Evolutionary conservation across 2,113 vertebrate species (phyloP).

Genomic region (Leptobrachium ailaonicum): DNA sequence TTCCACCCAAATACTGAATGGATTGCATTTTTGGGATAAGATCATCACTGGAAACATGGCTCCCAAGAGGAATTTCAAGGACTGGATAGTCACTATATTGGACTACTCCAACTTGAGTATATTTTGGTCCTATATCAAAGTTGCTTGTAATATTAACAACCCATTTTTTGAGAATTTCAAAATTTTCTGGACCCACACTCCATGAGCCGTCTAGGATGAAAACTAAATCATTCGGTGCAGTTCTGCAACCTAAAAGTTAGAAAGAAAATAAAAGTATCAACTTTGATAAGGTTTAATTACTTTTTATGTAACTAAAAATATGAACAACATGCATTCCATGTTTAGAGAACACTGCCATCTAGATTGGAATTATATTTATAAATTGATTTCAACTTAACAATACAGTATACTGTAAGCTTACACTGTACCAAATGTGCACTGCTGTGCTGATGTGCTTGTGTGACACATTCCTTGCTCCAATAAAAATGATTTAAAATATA

Average conservation of each 20-base stretch:
- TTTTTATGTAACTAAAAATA: too few species aligned
- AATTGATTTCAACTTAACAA: too few species aligned
- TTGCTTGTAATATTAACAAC: constrained; percentile 91
- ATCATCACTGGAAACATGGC: constrained; percentile 72
- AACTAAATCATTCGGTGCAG: constrained; percentile 89
- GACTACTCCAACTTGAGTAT: constrained; percentile 92
- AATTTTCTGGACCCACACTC: constrained; percentile 92
- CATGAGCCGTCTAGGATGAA: constrained; percentile 96
- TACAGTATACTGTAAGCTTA: too few species aligned
- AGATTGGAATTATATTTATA: too few species aligned
- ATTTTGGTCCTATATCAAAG: constrained; percentile 93
- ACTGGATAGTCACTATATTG: constrained; percentile 92
- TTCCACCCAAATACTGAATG: constrained; percentile 91
- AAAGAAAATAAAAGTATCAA: not conserved
- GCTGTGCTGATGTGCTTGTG: too few species aligned
- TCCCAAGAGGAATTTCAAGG: constrained; percentile 88
- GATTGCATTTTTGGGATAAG: constrained; percentile 82
- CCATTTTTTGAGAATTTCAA: constrained; percentile 95
- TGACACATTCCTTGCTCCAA: too few species aligned
- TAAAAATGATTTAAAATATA: too few species aligned
- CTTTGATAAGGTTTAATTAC: too few species aligned
- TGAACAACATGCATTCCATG: too few species aligned
- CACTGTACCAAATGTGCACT: too few species aligned
- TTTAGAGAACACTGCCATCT: too few species aligned
- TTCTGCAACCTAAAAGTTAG: constrained; percentile 81